Conservation (phyloP, 2,113 vertebrate genomes). For the Harpagus bidentatus region DNA sequence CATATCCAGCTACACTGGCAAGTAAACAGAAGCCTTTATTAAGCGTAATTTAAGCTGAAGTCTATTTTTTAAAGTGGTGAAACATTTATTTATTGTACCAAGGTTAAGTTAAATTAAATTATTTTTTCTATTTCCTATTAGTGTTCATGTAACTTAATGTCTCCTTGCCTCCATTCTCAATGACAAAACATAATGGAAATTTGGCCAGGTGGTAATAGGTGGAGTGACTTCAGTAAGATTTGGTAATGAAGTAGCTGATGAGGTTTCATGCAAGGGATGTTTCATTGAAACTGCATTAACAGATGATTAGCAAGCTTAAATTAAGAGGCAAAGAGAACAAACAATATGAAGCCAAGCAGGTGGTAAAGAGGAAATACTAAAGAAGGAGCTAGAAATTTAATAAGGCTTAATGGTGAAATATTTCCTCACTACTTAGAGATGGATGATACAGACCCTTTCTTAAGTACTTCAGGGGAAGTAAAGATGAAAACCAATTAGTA, state of each 20-base stretch:
- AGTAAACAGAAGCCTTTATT: not conserved
- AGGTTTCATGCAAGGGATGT: conserved; percentile 20
- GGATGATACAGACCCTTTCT: not conserved
- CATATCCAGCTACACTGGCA: not conserved
- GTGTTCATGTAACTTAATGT: not conserved
- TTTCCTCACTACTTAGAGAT: not conserved
- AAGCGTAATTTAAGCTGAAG: not conserved
- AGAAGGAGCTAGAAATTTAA: not conserved
- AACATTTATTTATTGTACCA: not conserved
- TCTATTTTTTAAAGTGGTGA: not conserved
- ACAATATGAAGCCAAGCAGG: conserved; percentile 2
- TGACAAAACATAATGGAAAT: conserved; percentile 24
- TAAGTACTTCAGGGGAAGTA: not conserved
- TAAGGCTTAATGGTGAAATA: conserved; percentile 12
- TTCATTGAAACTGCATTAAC: conserved; percentile 32
- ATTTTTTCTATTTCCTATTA: not conserved
- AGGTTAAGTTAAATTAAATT: not conserved
- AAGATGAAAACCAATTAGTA: not conserved
- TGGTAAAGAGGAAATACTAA: conserved; percentile 19
- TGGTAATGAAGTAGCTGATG: conserved; percentile 42
- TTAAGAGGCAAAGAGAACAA: conserved; percentile 27
- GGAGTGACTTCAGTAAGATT: conserved; percentile 14
- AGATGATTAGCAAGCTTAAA: conserved; percentile 42
- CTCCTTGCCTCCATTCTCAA: not conserved
- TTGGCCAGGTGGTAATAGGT: conserved; percentile 13